Evolutionary conservation across 2,888 invertebrate species (phyloP).

Genomic region (Watsonalla cultraria): DNA sequence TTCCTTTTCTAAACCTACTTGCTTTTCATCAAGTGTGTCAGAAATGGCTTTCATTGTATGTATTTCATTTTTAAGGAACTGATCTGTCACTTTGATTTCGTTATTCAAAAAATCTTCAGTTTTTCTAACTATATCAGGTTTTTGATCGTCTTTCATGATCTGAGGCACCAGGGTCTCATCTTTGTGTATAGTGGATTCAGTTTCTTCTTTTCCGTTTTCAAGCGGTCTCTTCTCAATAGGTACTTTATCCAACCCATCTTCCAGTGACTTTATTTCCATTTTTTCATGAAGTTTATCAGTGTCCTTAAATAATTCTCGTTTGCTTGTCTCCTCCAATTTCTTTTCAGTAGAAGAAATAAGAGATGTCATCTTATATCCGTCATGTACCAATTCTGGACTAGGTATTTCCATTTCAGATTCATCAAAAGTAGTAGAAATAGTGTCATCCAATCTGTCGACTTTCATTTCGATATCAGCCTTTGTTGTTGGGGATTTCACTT

Average conservation of each 20-base stretch:
- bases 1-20: slow-evolving; percentile 61
- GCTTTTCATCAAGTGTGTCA: slow-evolving; percentile 62
- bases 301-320: too few species aligned
- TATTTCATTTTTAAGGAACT: slow-evolving; percentile 5
- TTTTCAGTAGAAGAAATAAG: neutral
- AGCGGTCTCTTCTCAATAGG: neutral
- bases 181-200: neutral
- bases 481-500: slow-evolving; percentile 15
- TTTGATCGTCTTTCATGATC: neutral
- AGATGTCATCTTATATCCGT: slow-evolving; percentile 3
- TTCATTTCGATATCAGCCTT: slow-evolving; percentile 17
- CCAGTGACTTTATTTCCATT: neutral
- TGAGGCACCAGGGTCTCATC: neutral
- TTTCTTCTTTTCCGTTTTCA: neutral
- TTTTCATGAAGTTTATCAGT: too few species aligned
- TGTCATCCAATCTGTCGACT: slow-evolving; percentile 4
- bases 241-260: neutral
- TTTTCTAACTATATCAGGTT: neutral
- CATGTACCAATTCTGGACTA: slow-evolving; percentile 19
- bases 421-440: neutral
- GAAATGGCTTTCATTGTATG: slow-evolving; percentile 31
- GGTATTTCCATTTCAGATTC: slow-evolving; percentile 8
- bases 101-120: neutral
- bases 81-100: slow-evolving; percentile 5
- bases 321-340: neutral